Evolutionary conservation across 1,140 invertebrate species (phyloP), one percentile per base, ranked within the genome.

Genomic region (Conus ventricosus): DNA sequence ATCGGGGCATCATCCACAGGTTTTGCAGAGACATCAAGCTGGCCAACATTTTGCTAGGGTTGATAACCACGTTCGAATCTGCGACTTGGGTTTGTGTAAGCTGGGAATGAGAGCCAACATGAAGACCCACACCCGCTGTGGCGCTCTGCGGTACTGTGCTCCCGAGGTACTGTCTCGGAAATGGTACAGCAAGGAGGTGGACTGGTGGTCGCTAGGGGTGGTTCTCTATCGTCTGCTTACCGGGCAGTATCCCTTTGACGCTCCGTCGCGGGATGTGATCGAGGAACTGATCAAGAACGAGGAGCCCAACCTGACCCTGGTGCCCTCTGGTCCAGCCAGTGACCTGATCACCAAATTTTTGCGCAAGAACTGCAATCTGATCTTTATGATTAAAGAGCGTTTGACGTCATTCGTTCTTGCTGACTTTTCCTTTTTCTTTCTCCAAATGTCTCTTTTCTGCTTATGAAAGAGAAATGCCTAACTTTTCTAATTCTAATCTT

Each of bases 21-120:
- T 84, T 57, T 57, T 6, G 11, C 23, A 84, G 82, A 54, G 82
- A 84, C 55, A 84, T 84, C 82, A 84, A 84, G 25, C 82, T 84
- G 82, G 57, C 82, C 20, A 84, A 84, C 82, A 63, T 84, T 39
- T 63, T 84, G 13, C 82, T 84, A 15, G 82, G 82, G 57, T 63
- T n/a, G 82, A 84, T 55, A 84, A 84, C 82, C 82, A 84, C 82
- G 82, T 84, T 5, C 54, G 82, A 8, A 57, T 84, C 55, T 84
- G 82, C 54, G 82, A 84, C 82, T 20, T 84, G 82, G 82, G 82
- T 4, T 55, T 84, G 54, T 84, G 82, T 25, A 84, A 84, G 25
- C 57, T 84, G 82, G 82, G 82, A 13, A 84, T 84, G 82, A 60
- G 39, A 23, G 55, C 53, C 54, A 84, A 63, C 25, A 15, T 7